Evolutionary conservation across 2,797 vertebrate genomes (phyloP).

Genomic region (Astyanax mexicanus): DNA sequence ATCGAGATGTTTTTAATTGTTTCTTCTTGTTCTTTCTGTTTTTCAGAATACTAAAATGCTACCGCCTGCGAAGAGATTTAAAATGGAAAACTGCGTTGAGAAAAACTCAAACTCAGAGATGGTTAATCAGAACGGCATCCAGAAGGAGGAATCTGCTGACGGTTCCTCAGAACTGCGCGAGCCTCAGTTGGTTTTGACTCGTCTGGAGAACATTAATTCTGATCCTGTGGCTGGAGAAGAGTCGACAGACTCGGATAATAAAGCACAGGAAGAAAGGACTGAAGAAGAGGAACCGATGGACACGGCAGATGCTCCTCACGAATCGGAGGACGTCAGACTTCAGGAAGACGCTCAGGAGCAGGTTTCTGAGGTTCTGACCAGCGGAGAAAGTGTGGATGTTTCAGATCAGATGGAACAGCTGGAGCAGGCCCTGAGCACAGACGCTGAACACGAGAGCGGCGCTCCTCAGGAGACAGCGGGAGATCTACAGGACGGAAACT

Average conservation of each 20-base stretch:
- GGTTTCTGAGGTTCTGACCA: constrained; percentile 59
- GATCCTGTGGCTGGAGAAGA: constrained; percentile 10
- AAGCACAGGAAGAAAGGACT: constrained; percentile 19
- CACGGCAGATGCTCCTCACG: neutral
- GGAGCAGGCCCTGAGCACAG: constrained; percentile 66
- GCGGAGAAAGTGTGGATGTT: constrained; percentile 46
- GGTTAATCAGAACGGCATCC: constrained; percentile 71
- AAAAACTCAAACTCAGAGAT: constrained; percentile 63
- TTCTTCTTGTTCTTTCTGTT: constrained; percentile 6
- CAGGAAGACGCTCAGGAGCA: constrained; percentile 42
- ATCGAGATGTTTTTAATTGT: neutral
- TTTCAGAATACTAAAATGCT: constrained; percentile 81
- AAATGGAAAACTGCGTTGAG: constrained; percentile 75
- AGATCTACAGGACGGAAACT: constrained; percentile 22
- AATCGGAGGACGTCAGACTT: constrained; percentile 28
- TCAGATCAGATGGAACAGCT: constrained; percentile 66
- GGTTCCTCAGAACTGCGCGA: constrained; percentile 45
- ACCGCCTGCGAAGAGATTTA: constrained; percentile 84
- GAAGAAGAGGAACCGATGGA: constrained; percentile 56
- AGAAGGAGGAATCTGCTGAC: constrained; percentile 56
- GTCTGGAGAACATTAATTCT: constrained; percentile 55
- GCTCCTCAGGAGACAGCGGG: constrained; percentile 36
- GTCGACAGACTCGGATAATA: neutral
- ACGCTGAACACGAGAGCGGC: neutral
- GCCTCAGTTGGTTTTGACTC: constrained; percentile 53